phyloP scores from a whole-genome alignment of 2,797 vertebrate genomes.

The Cebuella pygmaea region DNA sequence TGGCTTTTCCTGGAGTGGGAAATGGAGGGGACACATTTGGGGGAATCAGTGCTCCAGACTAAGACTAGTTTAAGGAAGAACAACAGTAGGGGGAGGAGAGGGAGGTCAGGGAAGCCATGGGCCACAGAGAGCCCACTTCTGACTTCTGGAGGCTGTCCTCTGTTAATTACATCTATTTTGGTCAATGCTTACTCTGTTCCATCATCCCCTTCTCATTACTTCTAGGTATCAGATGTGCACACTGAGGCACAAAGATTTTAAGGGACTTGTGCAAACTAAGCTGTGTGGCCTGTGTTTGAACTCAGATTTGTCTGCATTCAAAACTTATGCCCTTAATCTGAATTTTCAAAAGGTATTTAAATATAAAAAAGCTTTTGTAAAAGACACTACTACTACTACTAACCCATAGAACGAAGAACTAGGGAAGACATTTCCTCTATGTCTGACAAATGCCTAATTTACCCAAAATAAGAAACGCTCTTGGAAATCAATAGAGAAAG shows the following conservation, averaged over 20 bases:
- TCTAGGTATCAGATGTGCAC: not conserved
- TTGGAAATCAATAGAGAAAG: not conserved
- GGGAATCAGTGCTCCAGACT: not conserved
- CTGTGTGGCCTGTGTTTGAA: not conserved
- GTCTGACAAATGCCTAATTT: not conserved
- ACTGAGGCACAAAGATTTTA: not conserved
- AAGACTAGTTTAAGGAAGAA: not conserved
- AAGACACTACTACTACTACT: not conserved
- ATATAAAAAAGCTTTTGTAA: not conserved
- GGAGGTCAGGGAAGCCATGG: not conserved
- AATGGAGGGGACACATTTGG: rapidly evolving
- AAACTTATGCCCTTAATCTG: not conserved
- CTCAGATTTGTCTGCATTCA: not conserved
- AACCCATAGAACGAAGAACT: not conserved
- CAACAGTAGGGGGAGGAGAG: not conserved
- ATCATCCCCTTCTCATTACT: not conserved
- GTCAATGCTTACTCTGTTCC: not conserved
- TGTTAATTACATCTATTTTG: not conserved
- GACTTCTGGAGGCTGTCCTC: not conserved
- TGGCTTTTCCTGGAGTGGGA: not conserved
- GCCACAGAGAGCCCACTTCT: not conserved
- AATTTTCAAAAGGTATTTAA: not conserved
- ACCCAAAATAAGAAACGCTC: not conserved
- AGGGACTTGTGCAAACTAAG: not conserved
- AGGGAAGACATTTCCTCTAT: not conserved